Evolutionary conservation across 2,888 invertebrate species (phyloP).

Genomic region (Heterodera filipjevi): DNA sequence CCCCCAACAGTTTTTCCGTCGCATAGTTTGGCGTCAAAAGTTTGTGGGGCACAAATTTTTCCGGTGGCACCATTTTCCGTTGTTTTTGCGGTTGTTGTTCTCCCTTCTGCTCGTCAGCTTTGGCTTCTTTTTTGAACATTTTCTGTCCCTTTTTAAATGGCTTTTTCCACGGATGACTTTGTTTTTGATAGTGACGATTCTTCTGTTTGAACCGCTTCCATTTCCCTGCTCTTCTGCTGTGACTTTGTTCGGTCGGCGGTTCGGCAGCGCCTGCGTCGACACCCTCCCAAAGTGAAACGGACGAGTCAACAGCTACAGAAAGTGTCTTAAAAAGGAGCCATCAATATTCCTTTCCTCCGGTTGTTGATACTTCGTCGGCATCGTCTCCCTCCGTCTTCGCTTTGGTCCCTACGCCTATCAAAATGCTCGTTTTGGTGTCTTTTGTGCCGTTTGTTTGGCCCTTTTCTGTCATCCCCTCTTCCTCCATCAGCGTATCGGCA

Average conservation of each 20-base stretch:
- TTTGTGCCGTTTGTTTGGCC: neutral
- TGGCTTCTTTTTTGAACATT: neutral
- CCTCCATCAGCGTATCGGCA: neutral
- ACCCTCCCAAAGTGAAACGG: slow-evolving; percentile 15
- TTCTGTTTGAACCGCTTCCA: slow-evolving; percentile 12
- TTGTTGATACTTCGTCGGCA: neutral
- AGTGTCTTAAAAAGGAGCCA: neutral
- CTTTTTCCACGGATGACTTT: slow-evolving; percentile 3
- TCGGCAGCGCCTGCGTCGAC: slow-evolving; percentile 18
- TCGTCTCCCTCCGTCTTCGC: neutral
- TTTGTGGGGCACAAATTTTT: slow-evolving; percentile 27
- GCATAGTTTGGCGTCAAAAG: slow-evolving; percentile 31
- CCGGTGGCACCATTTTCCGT: slow-evolving; percentile 9
- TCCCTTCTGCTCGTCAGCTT: neutral
- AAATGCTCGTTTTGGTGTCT: neutral
- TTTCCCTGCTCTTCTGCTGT: neutral
- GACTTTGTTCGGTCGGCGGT: neutral
- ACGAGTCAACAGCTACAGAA: neutral
- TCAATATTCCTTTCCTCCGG: neutral
- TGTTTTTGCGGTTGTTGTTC: slow-evolving; percentile 14
- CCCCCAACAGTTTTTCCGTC: slow-evolving; percentile 24
- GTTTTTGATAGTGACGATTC: neutral
- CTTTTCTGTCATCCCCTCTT: neutral
- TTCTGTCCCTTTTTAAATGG: neutral
- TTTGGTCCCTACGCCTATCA: neutral